phyloP scores from a whole-genome alignment of 2,888 invertebrate genomes.

The Mythimna loreyi region DNA sequence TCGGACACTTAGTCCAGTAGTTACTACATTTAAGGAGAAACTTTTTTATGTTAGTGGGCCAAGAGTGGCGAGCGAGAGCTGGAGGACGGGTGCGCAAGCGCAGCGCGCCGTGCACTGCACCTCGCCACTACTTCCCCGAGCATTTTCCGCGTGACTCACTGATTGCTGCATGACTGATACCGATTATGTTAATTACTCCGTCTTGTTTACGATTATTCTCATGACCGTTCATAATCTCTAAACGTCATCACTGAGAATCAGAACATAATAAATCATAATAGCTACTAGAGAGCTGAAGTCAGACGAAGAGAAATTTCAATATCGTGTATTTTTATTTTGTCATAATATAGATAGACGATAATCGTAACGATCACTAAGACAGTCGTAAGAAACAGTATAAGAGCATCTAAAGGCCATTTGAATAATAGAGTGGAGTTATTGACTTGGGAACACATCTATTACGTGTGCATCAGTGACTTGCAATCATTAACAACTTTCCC shows the following conservation, averaged over 20 bases:
- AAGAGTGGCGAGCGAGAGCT: slow-evolving; percentile 63
- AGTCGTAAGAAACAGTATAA: slow-evolving; percentile 15
- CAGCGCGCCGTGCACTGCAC: slow-evolving; percentile 19
- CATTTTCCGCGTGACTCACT: slow-evolving; percentile 25
- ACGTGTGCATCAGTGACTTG: slow-evolving; percentile 14
- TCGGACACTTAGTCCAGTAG: slow-evolving; percentile 60
- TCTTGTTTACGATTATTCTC: slow-evolving; percentile 41
- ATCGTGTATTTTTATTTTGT: slow-evolving; percentile 17
- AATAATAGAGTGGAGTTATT: slow-evolving; percentile 14
- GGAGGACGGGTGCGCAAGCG: slow-evolving; percentile 52
- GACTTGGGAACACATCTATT: slow-evolving; percentile 26
- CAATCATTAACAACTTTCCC: slow-evolving; percentile 44
- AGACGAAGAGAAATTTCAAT: slow-evolving; percentile 38
- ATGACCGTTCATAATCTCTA: slow-evolving; percentile 29
- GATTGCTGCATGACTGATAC: slow-evolving; percentile 33
- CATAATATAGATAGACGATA: not conserved
- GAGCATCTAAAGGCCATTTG: slow-evolving; percentile 1
- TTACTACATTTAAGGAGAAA: slow-evolving; percentile 76
- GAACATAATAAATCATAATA: slow-evolving; percentile 28
- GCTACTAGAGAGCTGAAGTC: slow-evolving; percentile 22
- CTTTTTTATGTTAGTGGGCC: slow-evolving; percentile 78
- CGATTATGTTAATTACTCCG: slow-evolving; percentile 38
- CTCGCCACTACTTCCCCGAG: slow-evolving; percentile 40
- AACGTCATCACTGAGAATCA: slow-evolving; percentile 37
- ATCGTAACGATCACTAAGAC: slow-evolving; percentile 1